A percentile compares a stretch with the other conserved stretches of the same genome.
Conservation (phyloP, 2,797 vertebrate genomes). For the Enteromius argenteus region DNA sequence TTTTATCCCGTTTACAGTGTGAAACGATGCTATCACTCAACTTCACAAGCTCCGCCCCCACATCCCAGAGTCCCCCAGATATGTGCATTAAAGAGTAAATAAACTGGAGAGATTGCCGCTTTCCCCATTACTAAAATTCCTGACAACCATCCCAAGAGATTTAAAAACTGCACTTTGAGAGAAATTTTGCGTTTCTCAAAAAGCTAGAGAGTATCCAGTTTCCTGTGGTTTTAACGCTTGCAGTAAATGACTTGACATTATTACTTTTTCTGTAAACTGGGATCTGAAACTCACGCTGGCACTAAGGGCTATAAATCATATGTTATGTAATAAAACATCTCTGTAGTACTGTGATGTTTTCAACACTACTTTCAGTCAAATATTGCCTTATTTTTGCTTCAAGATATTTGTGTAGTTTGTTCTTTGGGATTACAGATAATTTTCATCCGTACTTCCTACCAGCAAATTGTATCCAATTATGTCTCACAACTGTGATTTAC, state of each 20-base stretch:
- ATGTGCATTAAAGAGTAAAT: conserved; percentile 27
- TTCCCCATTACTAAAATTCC: conserved; percentile 27
- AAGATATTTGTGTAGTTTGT: neutral
- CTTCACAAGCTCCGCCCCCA: neutral
- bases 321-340: neutral
- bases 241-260: conserved; percentile 4
- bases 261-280: conserved; percentile 9
- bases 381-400: neutral
- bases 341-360: conserved; percentile 11
- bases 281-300: conserved; percentile 16
- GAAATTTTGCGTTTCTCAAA: conserved; percentile 8
- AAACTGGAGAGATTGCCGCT: conserved; percentile 1
- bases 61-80: conserved; percentile 1
- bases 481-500: neutral
- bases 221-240: conserved; percentile 15
- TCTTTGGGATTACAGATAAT: neutral
- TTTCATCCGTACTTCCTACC: neutral
- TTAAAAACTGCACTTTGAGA: conserved; percentile 20
- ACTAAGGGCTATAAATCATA: conserved; percentile 3
- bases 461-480: neutral
- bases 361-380: conserved; percentile 22
- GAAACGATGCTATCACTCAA: conserved; percentile 26
- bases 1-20: neutral
- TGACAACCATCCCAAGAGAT: conserved; percentile 4
- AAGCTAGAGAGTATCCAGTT: conserved; percentile 21